Evolutionary conservation across 2,888 invertebrate species (phyloP), one percentile per base, ranked within the genome.

Genomic region (Scaptomyza flava): DNA sequence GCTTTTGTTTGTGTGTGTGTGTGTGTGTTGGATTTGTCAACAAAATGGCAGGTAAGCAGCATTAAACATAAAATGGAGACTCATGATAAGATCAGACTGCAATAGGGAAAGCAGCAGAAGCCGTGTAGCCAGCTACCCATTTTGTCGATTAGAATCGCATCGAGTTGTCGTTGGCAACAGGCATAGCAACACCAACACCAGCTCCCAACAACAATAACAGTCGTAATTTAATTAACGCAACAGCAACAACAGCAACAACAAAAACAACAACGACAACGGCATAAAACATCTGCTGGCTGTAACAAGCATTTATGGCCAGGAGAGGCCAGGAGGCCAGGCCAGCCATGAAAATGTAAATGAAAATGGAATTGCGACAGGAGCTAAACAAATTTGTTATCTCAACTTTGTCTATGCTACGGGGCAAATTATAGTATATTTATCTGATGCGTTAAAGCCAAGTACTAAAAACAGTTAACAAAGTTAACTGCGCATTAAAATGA

Each of bases 181-280:
- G 5, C 27, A 73, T 63, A 72, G 60, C 47, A 48, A 33, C 33
- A 59, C 17, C 61, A 61, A 38, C 68, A 72, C 4, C 23, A 23
- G 23, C 23, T 23, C 23, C 23, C 56, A 59, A 27, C 54, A 53
- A 7, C 20, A 63, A n/a, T 9, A 52, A 33, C 45, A 59, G 68
- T 72, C 60, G 62, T 75, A 74, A 74, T 74, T 74, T 76, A 74
- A 74, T 74, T 76, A 74, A 75, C 60, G 72, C 62, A 62, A 36
- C 64, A 72, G 54, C 56, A 59, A 27, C 17, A 48, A 9, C 6
- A 2, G 23, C 17, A 17, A 17, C 17, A 17, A 17, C 17, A 17
- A 17, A 1, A 17, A 17, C 17, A n/a, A n/a, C n/a, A n/a, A n/a
- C n/a, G n/a, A n/a, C n/a, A n/a, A n/a, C n/a, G n/a, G n/a, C n/a